These are phyloP conservation scores for Calycopis cecrops DNA, from an alignment of 1,140 invertebrate genomes.

Conservation along the genomic window DNA sequence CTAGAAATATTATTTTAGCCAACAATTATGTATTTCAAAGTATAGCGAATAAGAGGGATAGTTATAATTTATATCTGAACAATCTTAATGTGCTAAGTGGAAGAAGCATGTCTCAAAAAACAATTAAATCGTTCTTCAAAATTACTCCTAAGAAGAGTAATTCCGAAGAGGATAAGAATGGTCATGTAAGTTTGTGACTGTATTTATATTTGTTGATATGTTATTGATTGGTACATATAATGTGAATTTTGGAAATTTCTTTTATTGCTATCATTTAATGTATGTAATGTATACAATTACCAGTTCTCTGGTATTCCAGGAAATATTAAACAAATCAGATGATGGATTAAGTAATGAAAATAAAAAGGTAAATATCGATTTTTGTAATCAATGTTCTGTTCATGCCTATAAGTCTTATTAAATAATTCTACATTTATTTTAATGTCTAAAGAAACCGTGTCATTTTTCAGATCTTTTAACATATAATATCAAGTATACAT, in stretches of 20 bases:
- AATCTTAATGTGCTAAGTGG: conserved; percentile 14
- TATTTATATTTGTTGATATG: no score
- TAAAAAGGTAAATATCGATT: conserved; percentile 15
- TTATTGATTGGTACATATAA: background rate
- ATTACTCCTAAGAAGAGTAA: conserved; percentile 42
- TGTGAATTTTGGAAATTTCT: background rate
- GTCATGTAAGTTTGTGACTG: conserved; percentile 12
- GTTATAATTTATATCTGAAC: background rate
- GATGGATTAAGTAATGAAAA: conserved; percentile 18
- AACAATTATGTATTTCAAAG: background rate
- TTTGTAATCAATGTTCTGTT: background rate
- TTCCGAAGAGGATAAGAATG: conserved; percentile 23
- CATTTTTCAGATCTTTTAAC: no score
- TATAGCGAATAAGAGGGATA: background rate
- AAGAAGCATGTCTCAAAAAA: conserved; percentile 57
- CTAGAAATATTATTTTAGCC: background rate
- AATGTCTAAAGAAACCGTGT: no score
- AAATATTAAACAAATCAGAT: background rate
- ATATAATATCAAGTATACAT: no score
- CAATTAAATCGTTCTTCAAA: conserved; percentile 62
- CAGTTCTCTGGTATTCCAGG: background rate
- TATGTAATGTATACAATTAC: background rate
- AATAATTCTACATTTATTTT: background rate
- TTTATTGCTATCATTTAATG: background rate
- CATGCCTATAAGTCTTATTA: no score